Base-by-base conservation (phyloP, 2,797 vertebrate genomes). In the Muraenolepis orangiensis region DNA sequence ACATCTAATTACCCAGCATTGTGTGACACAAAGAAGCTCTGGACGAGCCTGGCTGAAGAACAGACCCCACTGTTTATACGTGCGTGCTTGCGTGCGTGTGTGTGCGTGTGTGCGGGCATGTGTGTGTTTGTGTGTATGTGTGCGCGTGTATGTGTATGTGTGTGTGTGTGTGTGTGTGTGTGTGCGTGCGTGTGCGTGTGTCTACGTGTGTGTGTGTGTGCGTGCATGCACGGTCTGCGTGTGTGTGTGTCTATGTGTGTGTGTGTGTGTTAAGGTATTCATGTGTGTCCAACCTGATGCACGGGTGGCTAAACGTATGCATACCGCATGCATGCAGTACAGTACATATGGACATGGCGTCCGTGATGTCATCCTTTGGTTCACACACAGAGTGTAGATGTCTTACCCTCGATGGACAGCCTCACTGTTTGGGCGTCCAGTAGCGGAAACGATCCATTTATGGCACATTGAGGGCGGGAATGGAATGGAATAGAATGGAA, bases 1-100 rank as follows among this genome's bases (percentile, higher is more conserved):
- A 92, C 92, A 93, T 88, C 92, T 94, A 94, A 94, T 94, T 94
- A 94, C 88, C 87, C 89, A 81, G 90, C 78, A 93, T 92, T 92
- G 92, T 92, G 91, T 90, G 78, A 88, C 87, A 93, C 90, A 94
- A 93, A 91, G 91, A 90, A 91, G 90, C 80, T 85, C 71, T 85
- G 87, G 92, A 94, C 94, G 93, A 93, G 92, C 87, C 86, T 81
- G 80, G 86, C 72, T 78, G 89, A 74, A 83, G 76, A 66, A 66
- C 81, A 89, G 85, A 85, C 86, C 78, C 89, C 83, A 82, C 85
- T 82, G 46, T 51, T 51, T 51, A 51, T 51, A 51, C 8, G 69
- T 70, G 74, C 18, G 69, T 61, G 72, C 73, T 64, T 66, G 36
- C 71, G 30, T 74, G 71, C 69, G 40, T 66, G 75, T 78, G 70